Conservation (phyloP, 2,888 invertebrate species). For the Macrophya annulata region DNA sequence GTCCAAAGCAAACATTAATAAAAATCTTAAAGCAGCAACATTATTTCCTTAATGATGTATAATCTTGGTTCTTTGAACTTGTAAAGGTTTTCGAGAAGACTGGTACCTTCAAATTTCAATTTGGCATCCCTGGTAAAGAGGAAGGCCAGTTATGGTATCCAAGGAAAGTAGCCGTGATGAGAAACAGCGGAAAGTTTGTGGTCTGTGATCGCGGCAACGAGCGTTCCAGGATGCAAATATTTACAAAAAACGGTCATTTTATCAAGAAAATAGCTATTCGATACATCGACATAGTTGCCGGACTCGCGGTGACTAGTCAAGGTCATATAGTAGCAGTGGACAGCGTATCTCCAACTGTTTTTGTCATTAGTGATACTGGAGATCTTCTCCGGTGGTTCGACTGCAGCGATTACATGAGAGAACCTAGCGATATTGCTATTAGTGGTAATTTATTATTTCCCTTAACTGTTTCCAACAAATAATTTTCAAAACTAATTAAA, state of each 20-base stretch:
- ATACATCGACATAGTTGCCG: slow-evolving; percentile 95
- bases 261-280: slow-evolving; percentile 96
- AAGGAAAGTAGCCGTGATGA: slow-evolving; percentile 95
- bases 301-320: slow-evolving; percentile 94
- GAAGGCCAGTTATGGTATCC: slow-evolving; percentile 99
- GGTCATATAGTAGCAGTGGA: slow-evolving; percentile 98
- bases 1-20: not conserved
- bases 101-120: slow-evolving; percentile 95
- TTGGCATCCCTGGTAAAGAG: slow-evolving; percentile 96
- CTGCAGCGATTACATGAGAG: slow-evolving; percentile 98
- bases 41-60: slow-evolving; percentile 21
- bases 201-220: slow-evolving; percentile 99
- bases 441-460: slow-evolving; percentile 84
- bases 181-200: slow-evolving; percentile 94
- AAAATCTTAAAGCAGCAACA: not conserved
- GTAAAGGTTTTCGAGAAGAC: slow-evolving; percentile 94
- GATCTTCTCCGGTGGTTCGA: slow-evolving; percentile 98
- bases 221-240: slow-evolving; percentile 98
- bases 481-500: not conserved
- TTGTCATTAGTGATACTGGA: slow-evolving; percentile 95
- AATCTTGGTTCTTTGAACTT: slow-evolving; percentile 59
- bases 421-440: slow-evolving; percentile 98
- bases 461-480: not conserved
- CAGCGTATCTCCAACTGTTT: slow-evolving; percentile 98
- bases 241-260: slow-evolving; percentile 97